Evolutionary conservation across 35 echinoderm and acorn worm genomes (phyloP).

Genomic region (Diadema setosum): DNA sequence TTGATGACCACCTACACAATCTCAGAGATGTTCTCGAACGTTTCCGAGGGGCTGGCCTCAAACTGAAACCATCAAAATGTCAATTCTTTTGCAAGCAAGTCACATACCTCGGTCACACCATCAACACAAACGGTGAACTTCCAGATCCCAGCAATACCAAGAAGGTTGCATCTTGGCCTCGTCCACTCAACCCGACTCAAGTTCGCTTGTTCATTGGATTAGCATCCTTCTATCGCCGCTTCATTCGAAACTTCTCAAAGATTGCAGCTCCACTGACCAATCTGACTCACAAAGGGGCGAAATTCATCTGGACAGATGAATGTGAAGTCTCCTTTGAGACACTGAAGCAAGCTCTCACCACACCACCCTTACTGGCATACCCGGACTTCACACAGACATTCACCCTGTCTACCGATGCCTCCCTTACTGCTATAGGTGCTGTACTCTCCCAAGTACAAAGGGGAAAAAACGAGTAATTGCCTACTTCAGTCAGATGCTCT

Average conservation of each 20-base stretch:
- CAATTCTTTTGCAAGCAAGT: slow-evolving; percentile 21
- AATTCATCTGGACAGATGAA: slow-evolving; percentile 15
- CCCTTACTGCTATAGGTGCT: no score
- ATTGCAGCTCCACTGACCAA: slow-evolving; percentile 8
- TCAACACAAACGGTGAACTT: slow-evolving; percentile 14
- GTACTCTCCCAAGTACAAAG: no score
- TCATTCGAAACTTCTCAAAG: neutral
- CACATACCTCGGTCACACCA: slow-evolving; percentile 28
- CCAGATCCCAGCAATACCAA: slow-evolving; percentile 26
- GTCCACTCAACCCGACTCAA: neutral
- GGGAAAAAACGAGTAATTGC: no score
- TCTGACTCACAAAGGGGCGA: neutral
- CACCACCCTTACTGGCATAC: no score
- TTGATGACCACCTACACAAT: slow-evolving; percentile 6
- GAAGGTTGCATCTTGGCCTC: slow-evolving; percentile 30
- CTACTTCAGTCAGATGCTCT: no score
- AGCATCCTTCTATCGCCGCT: slow-evolving; percentile 3
- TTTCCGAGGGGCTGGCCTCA: slow-evolving; percentile 16
- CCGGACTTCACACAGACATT: no score
- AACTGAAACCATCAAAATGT: slow-evolving; percentile 41
- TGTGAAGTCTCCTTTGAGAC: no score
- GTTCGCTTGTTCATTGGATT: neutral
- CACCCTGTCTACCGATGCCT: no score
- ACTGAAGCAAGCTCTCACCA: no score
- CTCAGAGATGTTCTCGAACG: neutral